Base-by-base conservation (phyloP, 2,113 vertebrate species). In the Ancistrus triradiatus region DNA sequence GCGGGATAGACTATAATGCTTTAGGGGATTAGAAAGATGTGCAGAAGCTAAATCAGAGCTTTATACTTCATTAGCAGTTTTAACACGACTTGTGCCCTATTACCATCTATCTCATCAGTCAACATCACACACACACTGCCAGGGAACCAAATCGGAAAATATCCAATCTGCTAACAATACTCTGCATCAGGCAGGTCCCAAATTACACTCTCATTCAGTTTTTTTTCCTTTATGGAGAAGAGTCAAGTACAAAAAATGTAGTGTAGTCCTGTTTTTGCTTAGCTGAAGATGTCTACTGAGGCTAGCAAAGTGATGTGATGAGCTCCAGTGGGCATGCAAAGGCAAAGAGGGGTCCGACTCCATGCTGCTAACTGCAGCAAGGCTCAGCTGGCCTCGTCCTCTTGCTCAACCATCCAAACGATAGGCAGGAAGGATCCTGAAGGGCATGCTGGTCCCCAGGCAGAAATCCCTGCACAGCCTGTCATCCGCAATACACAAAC, bases 371-470 rank as follows among this genome's bases (percentile, higher is more conserved):
- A 63, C 49, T 49, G 48, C 13, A 40, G 42, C 43, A 22, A 62
- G 64, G 38, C 52, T 67, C 58, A 71, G 63, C 57, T 51, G 57
- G 58, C 28, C 58, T 19, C 28, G 47, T 62, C 44, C 42, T 37
- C 50, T 62, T 60, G 48, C 35, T 68, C 25, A 56, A 42, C 38
- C 63, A 44, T 56, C 63, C 69, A 61, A 51, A 63, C 49, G 60
- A 48, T 42, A 40, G 17, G 33, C 51, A 47, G 64, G 24, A 35
- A 58, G 64, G 17, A 68, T 40, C 46, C 59, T 63, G 44, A 47
- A 63, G 60, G 70, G 59, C 47, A 50, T 48, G 35, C 57, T 42
- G 58, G 37, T 24, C 33, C 28, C 31, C 10, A 31, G 59, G 63
- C 31, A 56, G 52, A 50, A 42, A 43, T 56, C 10, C 15, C 22